These are phyloP conservation scores for Myopa testacea DNA, from an alignment of 2,888 invertebrate species.

Conservation along the genomic window DNA sequence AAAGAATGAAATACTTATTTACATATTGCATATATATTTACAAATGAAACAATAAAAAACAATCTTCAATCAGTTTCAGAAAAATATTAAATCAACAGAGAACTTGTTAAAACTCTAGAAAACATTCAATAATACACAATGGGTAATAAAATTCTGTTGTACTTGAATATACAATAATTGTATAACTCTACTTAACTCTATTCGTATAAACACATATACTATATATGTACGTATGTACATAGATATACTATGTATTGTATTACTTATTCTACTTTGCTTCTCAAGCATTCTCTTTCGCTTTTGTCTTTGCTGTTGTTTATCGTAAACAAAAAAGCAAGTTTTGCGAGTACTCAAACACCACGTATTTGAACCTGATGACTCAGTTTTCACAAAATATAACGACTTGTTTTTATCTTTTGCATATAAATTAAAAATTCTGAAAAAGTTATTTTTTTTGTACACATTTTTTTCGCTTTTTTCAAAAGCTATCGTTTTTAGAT, in stretches of 20 bases:
- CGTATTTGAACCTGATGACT: slow-evolving; percentile 10
- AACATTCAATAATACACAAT: neutral
- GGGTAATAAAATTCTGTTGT: no score
- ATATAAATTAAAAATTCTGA: slow-evolving; percentile 19
- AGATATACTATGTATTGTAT: neutral
- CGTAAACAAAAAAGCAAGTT: neutral
- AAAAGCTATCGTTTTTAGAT: neutral
- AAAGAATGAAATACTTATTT: no score
- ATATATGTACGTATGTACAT: neutral
- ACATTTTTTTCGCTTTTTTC: neutral
- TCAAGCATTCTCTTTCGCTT: neutral
- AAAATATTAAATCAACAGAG: no score
- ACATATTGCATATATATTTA: no score
- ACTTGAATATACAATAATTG: no score
- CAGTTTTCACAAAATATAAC: neutral
- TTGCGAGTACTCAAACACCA: neutral
- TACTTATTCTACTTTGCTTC: neutral
- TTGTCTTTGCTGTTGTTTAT: neutral
- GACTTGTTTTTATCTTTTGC: slow-evolving; percentile 5
- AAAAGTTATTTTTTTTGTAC: neutral
- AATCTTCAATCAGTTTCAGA: no score
- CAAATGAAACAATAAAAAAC: no score
- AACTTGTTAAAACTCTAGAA: neutral
- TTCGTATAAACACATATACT: no score
- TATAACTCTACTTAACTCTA: no score